These are phyloP conservation scores for Drosophila pegasa DNA, from an alignment of 2,888 invertebrate species.

Conservation along the genomic window DNA sequence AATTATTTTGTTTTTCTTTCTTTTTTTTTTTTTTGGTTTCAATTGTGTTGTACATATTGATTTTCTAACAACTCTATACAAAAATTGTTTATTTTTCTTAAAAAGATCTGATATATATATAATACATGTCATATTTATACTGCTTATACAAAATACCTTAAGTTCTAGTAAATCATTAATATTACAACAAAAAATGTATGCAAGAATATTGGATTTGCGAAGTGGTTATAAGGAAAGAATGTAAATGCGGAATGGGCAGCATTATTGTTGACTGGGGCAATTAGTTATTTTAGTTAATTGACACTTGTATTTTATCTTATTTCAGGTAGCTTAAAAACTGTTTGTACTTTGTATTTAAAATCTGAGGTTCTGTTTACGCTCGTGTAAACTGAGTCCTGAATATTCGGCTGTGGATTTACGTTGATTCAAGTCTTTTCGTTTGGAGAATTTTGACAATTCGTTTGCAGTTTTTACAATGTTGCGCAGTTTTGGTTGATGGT, in stretches of 20 bases:
- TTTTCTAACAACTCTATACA: slow-evolving; percentile 75
- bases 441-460: slow-evolving; percentile 39
- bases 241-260: slow-evolving; percentile 3
- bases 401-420: slow-evolving; percentile 30
- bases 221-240: slow-evolving; percentile 15
- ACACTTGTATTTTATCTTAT: slow-evolving; percentile 25
- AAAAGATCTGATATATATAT: slow-evolving; percentile 46
- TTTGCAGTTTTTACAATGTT: slow-evolving; percentile 40
- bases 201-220: slow-evolving; percentile 10
- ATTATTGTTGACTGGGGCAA: slow-evolving; percentile 12
- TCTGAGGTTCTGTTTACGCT: slow-evolving; percentile 62
- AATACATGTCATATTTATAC: slow-evolving; percentile 6
- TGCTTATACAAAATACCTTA: slow-evolving; percentile 38
- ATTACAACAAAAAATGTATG: slow-evolving; percentile 35
- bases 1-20: slow-evolving; percentile 27
- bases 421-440: slow-evolving; percentile 59
- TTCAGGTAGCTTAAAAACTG: slow-evolving; percentile 51
- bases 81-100: slow-evolving; percentile 61
- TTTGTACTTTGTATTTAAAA: slow-evolving; percentile 72
- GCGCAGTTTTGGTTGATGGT: slow-evolving; percentile 40
- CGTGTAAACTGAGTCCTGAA: slow-evolving; percentile 56
- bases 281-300: slow-evolving; percentile 30
- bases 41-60: slow-evolving; percentile 64
- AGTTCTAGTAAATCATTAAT: slow-evolving; percentile 31
- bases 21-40: slow-evolving; percentile 60